phyloP scores from a whole-genome alignment of 2,888 invertebrate species.

The Noctua fimbriata region DNA sequence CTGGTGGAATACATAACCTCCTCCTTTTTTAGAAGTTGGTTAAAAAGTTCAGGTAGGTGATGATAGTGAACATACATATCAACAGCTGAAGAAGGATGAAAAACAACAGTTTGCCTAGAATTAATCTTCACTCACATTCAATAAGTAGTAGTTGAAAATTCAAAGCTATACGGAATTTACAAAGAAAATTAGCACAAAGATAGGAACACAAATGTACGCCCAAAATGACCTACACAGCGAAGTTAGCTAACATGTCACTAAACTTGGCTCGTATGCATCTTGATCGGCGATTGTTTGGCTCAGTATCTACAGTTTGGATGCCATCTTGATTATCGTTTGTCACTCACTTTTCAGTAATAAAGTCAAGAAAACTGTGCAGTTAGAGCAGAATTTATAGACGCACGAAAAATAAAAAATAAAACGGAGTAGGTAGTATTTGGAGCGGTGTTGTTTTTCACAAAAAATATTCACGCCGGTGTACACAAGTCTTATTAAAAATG shows the following conservation, averaged over 20 bases:
- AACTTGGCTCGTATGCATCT: slow-evolving; percentile 56
- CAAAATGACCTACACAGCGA: slow-evolving; percentile 21
- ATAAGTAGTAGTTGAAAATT: not conserved
- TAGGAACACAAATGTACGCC: not conserved
- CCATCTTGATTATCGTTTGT: slow-evolving; percentile 51
- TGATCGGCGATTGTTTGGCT: slow-evolving; percentile 53
- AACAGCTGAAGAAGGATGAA: not conserved
- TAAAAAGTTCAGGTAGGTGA: no score
- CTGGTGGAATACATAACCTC: no score
- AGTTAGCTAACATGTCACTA: slow-evolving; percentile 12
- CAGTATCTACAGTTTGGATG: not conserved
- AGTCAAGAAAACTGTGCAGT: slow-evolving; percentile 30
- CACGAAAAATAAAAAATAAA: slow-evolving; percentile 1
- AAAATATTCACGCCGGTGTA: not conserved
- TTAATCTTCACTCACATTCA: not conserved
- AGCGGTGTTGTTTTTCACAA: not conserved
- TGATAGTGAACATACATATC: not conserved
- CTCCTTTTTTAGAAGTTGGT: no score
- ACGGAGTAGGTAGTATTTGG: not conserved
- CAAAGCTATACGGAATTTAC: not conserved
- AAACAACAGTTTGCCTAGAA: not conserved
- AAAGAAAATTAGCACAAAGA: slow-evolving; percentile 2
- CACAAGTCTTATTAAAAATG: not conserved
- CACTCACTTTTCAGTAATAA: slow-evolving; percentile 40
- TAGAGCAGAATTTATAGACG: slow-evolving; percentile 26